Evolutionary conservation across 2,888 invertebrate genomes (phyloP).

Genomic region (Apamea epomidion): DNA sequence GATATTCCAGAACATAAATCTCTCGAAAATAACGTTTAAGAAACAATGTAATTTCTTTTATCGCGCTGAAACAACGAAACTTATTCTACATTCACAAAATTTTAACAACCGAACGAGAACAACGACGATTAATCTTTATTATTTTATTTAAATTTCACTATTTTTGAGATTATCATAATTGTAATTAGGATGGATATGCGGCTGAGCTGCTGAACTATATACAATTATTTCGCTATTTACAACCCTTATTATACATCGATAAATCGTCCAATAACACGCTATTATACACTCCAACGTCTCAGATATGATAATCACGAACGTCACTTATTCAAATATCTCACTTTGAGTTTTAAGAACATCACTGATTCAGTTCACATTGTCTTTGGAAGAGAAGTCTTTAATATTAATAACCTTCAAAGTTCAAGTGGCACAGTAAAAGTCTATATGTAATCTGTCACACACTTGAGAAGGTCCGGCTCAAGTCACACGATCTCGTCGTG

Average conservation of each 20-base stretch:
- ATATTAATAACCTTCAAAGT: constrained; percentile 69
- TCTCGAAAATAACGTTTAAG: constrained; percentile 35
- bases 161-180: constrained; percentile 75
- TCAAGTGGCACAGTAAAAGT: constrained; percentile 68
- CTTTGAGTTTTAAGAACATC: constrained; percentile 55
- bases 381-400: constrained; percentile 41
- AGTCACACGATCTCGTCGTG: constrained; percentile 90
- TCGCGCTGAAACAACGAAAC: constrained; percentile 33
- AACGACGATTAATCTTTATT: constrained; percentile 66
- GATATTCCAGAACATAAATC: constrained; percentile 55
- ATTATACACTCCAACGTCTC: constrained; percentile 62
- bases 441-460: constrained; percentile 86
- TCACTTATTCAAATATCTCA: constrained; percentile 59
- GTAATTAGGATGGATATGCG: constrained; percentile 88
- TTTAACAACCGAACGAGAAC: constrained; percentile 68
- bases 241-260: constrained; percentile 79
- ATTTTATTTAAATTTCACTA: constrained; percentile 71
- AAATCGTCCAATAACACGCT: constrained; percentile 69
- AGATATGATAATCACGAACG: constrained; percentile 72
- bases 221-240: constrained; percentile 80
- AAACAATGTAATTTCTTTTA: constrained; percentile 48
- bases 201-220: constrained; percentile 81
- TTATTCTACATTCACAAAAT: constrained; percentile 37
- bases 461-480: constrained; percentile 89
- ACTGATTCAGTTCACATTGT: constrained; percentile 60